Conservation (phyloP, 2,113 vertebrate genomes). For the Pteropus alecto region DNA sequence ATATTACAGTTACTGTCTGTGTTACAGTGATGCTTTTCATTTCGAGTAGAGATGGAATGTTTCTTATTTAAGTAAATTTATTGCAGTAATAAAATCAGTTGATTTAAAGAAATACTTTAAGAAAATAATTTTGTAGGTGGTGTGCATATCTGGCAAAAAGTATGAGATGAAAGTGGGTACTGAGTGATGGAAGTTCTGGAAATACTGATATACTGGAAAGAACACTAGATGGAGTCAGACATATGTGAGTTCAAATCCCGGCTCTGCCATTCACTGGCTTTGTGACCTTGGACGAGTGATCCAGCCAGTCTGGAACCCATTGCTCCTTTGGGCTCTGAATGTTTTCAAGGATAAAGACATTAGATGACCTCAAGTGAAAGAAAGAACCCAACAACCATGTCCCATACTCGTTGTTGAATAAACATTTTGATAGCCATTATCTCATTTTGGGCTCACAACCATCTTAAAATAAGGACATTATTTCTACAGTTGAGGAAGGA, state of each 20-base stretch:
- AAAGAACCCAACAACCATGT: background rate
- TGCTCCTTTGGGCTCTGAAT: background rate
- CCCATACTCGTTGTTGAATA: background rate
- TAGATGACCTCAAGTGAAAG: background rate
- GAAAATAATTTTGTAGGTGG: background rate
- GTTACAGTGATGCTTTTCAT: background rate
- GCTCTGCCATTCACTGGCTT: background rate
- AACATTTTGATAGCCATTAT: background rate
- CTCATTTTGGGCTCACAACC: background rate
- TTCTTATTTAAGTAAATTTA: constrained; percentile 26
- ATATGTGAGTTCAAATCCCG: background rate
- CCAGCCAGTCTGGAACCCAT: background rate
- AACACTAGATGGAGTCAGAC: background rate
- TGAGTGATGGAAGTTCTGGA: background rate
- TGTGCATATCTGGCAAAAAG: background rate
- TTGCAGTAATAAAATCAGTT: background rate
- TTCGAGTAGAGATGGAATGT: background rate
- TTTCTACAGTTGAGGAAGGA: background rate
- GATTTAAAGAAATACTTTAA: background rate
- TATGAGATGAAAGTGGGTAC: background rate
- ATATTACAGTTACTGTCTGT: background rate
- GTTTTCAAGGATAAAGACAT: background rate
- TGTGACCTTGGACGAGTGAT: background rate
- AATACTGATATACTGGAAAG: background rate
- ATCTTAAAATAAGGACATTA: background rate